Evolutionary conservation across 2,888 invertebrate genomes (phyloP).

Genomic region (Steinernema scapterisci): DNA sequence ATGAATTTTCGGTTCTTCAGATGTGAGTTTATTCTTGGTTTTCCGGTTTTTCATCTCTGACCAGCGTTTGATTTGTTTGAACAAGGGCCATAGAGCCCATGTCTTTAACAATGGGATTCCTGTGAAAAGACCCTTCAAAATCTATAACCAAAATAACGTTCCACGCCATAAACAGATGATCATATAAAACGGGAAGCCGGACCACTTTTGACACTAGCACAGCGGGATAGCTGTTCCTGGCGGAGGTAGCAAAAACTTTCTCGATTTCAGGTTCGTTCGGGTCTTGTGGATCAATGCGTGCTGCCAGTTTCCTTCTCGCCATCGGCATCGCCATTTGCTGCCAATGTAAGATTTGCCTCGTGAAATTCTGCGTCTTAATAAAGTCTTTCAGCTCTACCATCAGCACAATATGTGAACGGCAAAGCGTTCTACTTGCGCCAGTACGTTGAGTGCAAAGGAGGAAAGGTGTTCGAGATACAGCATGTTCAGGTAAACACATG

Average conservation of each 20-base stretch:
- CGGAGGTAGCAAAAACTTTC: background rate
- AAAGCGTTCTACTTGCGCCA: constrained; percentile 59
- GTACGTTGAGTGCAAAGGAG: constrained; percentile 62
- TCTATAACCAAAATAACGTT: background rate
- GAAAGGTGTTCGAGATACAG: constrained; percentile 60
- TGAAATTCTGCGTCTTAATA: background rate
- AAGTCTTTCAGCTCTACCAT: constrained; percentile 53
- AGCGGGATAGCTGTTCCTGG: constrained; percentile 3
- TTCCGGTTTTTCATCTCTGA: constrained; percentile 8
- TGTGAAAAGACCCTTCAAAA: background rate
- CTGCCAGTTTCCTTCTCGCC: constrained; percentile 24
- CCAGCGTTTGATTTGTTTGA: background rate
- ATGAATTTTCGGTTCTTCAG: background rate
- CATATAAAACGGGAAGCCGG: constrained; percentile 14
- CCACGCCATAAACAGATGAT: background rate
- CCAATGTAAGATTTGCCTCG: background rate
- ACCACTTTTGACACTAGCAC: background rate
- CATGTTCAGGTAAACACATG: constrained; percentile 57
- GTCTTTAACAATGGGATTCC: background rate
- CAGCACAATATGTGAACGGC: constrained; percentile 57
- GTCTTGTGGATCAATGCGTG: constrained; percentile 20
- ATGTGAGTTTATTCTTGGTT: background rate
- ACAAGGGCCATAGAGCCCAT: background rate
- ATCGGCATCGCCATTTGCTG: constrained; percentile 25
- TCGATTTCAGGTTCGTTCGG: constrained; percentile 6